These are phyloP conservation scores for Andricus curvator DNA, from an alignment of 2,888 invertebrate species.

Conservation along the genomic window DNA sequence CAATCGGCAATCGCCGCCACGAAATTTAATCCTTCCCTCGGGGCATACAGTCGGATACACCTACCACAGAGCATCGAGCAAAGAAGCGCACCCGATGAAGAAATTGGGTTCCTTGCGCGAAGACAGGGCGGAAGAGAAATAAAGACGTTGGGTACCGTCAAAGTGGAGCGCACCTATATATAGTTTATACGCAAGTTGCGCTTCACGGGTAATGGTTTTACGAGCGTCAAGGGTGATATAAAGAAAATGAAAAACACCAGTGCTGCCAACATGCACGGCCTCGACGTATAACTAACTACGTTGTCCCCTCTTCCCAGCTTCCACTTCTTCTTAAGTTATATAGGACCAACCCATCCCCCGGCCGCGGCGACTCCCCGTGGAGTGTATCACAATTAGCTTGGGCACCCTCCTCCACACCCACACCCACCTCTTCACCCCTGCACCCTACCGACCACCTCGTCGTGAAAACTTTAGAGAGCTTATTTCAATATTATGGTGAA, in stretches of 20 bases:
- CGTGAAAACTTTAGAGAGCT: slow-evolving; percentile 65
- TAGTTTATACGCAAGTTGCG: slow-evolving; percentile 72
- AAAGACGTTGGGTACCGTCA: slow-evolving; percentile 68
- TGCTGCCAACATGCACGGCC: slow-evolving; percentile 74
- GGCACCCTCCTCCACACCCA: slow-evolving; percentile 61
- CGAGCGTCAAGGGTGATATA: slow-evolving; percentile 91
- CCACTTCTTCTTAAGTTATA: slow-evolving; percentile 73
- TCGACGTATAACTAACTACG: slow-evolving; percentile 74
- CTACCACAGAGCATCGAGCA: slow-evolving; percentile 4
- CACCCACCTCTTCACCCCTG: slow-evolving; percentile 46
- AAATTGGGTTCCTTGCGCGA: slow-evolving; percentile 68
- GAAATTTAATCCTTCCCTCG: slow-evolving; percentile 49
- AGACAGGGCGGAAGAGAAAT: slow-evolving; percentile 54
- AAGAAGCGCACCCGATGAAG: slow-evolving; percentile 59
- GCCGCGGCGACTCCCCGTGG: slow-evolving; percentile 70
- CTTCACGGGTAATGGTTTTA: slow-evolving; percentile 91
- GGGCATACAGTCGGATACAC: slow-evolving; percentile 35
- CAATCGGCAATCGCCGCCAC: slow-evolving; percentile 43
- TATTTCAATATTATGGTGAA: slow-evolving; percentile 69
- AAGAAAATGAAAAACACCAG: slow-evolving; percentile 93
- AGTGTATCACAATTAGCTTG: slow-evolving; percentile 76
- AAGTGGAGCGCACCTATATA: slow-evolving; percentile 67
- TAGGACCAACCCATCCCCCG: slow-evolving; percentile 46
- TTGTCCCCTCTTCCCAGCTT: slow-evolving; percentile 66
- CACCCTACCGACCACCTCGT: slow-evolving; percentile 50